A percentile compares a stretch with the other conserved stretches of the same genome.
These are phyloP conservation scores for Lucifuga dentata DNA, from an alignment of 2,113 vertebrate genomes.

Conservation along the genomic window DNA sequence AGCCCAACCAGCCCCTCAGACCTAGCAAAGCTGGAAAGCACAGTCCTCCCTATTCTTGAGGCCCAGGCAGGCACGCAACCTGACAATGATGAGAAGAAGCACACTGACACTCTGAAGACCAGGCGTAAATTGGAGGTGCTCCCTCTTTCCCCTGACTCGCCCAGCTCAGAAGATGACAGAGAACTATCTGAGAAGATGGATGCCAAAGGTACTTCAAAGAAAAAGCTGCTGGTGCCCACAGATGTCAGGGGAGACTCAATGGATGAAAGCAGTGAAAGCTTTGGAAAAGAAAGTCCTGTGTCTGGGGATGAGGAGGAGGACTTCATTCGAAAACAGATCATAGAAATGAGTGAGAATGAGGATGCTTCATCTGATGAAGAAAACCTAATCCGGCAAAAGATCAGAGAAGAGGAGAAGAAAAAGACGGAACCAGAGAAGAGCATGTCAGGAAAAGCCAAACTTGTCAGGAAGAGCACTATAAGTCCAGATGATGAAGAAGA, in stretches of 20 bases:
- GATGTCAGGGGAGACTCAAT: slow-evolving; percentile 88
- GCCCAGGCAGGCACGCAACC: slow-evolving; percentile 84
- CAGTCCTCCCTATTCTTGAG: slow-evolving; percentile 94
- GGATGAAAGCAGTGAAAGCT: slow-evolving; percentile 97
- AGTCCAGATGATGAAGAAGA: slow-evolving; percentile 90
- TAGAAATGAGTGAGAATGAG: slow-evolving; percentile 97
- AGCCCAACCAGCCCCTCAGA: slow-evolving; percentile 93
- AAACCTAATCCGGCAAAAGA: slow-evolving; percentile 81
- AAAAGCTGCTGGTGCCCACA: slow-evolving; percentile 81
- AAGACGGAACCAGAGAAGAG: slow-evolving; percentile 82
- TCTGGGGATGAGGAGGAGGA: slow-evolving; percentile 95
- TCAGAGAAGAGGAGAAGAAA: slow-evolving; percentile 84
- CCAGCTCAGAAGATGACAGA: slow-evolving; percentile 87
- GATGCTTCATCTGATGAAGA: slow-evolving; percentile 95
- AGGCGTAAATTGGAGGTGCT: slow-evolving; percentile 85
- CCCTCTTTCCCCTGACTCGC: slow-evolving; percentile 82
- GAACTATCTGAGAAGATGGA: slow-evolving; percentile 77
- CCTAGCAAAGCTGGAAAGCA: slow-evolving; percentile 93
- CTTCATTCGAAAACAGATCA: slow-evolving; percentile 93
- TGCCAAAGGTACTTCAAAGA: slow-evolving; percentile 59
- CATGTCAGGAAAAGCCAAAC: slow-evolving; percentile 82
- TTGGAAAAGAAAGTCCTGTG: slow-evolving; percentile 89
- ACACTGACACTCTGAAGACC: slow-evolving; percentile 77
- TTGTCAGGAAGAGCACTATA: slow-evolving; percentile 86
- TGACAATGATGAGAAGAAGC: slow-evolving; percentile 73